Evolutionary conservation across 2,888 invertebrate genomes (phyloP).

Genomic region (Lamellibrachia satsuma): DNA sequence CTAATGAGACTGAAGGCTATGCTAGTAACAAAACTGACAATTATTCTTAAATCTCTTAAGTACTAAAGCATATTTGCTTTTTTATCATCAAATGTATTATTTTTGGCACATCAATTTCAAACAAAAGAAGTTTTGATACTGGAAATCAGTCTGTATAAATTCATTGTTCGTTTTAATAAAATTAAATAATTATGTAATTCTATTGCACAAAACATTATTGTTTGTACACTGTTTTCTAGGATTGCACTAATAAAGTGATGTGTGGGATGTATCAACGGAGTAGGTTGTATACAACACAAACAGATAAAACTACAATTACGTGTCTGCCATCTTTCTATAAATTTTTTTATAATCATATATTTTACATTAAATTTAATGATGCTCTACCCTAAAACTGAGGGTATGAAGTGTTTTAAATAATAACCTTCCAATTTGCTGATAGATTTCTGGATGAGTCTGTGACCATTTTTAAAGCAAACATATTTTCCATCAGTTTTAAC

Average conservation of each 20-base stretch:
- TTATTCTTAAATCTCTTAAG: neutral
- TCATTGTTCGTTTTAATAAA: neutral
- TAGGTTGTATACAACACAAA: neutral
- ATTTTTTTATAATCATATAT: too few species aligned
- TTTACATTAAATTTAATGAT: too few species aligned
- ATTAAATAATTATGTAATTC: neutral
- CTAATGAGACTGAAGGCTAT: neutral
- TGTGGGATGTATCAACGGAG: neutral
- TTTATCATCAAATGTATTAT: neutral
- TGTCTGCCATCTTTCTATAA: too few species aligned
- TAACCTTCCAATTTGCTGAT: too few species aligned
- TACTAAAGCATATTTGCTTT: too few species aligned
- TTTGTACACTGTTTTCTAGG: neutral
- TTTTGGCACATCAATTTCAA: neutral
- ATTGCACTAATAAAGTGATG: neutral
- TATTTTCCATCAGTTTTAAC: too few species aligned
- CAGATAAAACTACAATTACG: too few species aligned
- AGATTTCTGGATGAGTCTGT: too few species aligned
- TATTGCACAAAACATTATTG: neutral
- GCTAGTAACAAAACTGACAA: neutral
- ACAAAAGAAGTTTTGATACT: neutral
- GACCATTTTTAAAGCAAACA: too few species aligned
- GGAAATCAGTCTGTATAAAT: too few species aligned
- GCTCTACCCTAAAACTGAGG: too few species aligned
- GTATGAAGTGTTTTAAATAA: too few species aligned